phyloP scores from a whole-genome alignment of 2,113 vertebrate species.

The Eclectus roratus region DNA sequence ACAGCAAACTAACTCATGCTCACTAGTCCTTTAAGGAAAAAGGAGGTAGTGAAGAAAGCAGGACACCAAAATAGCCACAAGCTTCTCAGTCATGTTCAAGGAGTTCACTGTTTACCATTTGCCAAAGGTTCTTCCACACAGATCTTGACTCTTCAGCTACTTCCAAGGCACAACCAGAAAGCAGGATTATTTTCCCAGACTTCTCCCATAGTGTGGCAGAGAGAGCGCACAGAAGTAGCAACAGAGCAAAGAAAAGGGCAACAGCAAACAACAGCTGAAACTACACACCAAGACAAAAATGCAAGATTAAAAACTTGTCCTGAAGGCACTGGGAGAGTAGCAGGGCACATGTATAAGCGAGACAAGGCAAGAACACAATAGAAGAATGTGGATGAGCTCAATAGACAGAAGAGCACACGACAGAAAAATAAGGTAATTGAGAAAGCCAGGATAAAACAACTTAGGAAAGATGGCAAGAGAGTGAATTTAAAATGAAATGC shows the following conservation, averaged over 20 bases:
- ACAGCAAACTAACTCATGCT: neutral
- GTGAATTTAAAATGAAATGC: neutral
- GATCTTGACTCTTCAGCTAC: neutral
- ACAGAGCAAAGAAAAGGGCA: neutral
- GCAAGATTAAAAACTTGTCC: neutral
- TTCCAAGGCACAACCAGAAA: neutral
- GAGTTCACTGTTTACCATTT: neutral
- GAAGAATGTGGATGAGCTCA: neutral
- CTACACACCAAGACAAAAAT: neutral
- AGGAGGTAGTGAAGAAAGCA: neutral
- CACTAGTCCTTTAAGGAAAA: neutral
- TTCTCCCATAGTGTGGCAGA: neutral
- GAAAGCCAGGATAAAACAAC: neutral
- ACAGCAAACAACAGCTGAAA: neutral
- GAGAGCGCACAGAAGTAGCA: accelerated
- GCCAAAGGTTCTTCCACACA: neutral
- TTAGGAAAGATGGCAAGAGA: neutral
- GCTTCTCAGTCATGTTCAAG: neutral
- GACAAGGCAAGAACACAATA: neutral
- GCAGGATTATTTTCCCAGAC: neutral
- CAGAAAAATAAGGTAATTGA: neutral
- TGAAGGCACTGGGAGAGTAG: neutral
- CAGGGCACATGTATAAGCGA: accelerated
- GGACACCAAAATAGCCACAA: neutral
- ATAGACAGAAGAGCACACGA: accelerated